phyloP scores from a whole-genome alignment of 2,797 vertebrate species.

The Fratercula arctica region DNA sequence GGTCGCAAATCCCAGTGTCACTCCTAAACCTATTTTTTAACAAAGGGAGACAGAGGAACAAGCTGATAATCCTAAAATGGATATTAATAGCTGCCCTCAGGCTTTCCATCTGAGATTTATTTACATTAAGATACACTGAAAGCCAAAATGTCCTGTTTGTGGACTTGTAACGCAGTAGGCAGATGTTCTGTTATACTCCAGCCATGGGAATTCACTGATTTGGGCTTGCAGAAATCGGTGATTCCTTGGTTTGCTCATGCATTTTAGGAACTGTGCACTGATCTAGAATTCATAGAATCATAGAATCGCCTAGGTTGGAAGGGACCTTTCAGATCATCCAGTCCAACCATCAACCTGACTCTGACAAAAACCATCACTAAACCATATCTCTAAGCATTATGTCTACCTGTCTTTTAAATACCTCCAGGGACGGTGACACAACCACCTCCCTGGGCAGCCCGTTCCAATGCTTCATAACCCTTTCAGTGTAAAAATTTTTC shows the following conservation, averaged over 20 bases:
- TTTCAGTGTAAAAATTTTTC: too few species aligned
- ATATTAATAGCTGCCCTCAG: neutral
- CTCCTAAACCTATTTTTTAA: neutral
- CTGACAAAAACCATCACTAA: too few species aligned
- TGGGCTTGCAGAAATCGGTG: neutral
- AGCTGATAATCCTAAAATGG: neutral
- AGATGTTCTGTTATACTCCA: neutral
- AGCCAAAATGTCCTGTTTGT: neutral
- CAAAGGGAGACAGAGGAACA: neutral
- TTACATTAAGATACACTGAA: neutral
- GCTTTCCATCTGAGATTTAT: neutral
- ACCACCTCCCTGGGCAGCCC: too few species aligned
- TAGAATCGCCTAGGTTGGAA: too few species aligned
- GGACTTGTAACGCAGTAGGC: neutral
- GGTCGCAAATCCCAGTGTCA: neutral
- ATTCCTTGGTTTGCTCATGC: neutral
- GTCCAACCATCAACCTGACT: too few species aligned
- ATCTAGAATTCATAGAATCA: neutral
- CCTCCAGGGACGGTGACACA: too few species aligned
- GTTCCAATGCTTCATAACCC: too few species aligned
- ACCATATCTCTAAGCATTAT: too few species aligned
- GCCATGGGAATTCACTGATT: neutral
- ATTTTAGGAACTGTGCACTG: neutral
- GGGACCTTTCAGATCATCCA: too few species aligned
- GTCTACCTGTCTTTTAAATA: too few species aligned